Evolutionary conservation across 1,140 invertebrate genomes (phyloP).

Genomic region (Paraescarpia echinospica): DNA sequence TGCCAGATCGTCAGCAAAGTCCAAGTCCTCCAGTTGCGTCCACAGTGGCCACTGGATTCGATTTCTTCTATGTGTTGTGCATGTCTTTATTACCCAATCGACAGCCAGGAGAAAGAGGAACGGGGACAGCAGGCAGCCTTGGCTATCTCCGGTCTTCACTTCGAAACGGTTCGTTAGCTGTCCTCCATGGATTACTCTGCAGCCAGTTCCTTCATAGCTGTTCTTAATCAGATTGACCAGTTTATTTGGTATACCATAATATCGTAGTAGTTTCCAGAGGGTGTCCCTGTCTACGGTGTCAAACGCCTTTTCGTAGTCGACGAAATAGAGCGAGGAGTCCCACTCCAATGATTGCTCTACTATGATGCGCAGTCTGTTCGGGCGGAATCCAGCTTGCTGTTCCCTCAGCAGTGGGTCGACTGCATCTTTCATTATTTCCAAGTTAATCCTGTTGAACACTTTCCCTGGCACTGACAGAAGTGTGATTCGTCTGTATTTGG

Average conservation of each 20-base stretch:
- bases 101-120: neutral
- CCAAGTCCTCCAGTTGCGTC: neutral
- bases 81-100: too few relatives aligned
- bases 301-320: neutral
- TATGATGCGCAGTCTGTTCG: too few relatives aligned
- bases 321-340: neutral
- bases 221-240: neutral
- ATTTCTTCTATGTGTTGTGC: slow-evolving; percentile 15
- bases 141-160: too few relatives aligned
- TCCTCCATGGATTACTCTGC: slow-evolving; percentile 6
- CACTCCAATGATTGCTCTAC: too few relatives aligned
- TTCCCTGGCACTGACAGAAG: slow-evolving; percentile 34
- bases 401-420: neutral
- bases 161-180: neutral
- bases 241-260: too few relatives aligned
- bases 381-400: too few relatives aligned
- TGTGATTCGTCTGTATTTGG: slow-evolving; percentile 36
- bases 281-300: too few relatives aligned
- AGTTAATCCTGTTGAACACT: slow-evolving; percentile 22
- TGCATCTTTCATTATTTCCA: slow-evolving; percentile 21
- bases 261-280: too few relatives aligned
- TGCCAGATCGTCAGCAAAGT: slow-evolving; percentile 23
- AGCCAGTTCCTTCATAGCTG: slow-evolving; percentile 7
- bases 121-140: slow-evolving; percentile 8
- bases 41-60: slow-evolving; percentile 9